Evolutionary conservation across 2,797 vertebrate species (phyloP).

Genomic region (Gila robusta): DNA sequence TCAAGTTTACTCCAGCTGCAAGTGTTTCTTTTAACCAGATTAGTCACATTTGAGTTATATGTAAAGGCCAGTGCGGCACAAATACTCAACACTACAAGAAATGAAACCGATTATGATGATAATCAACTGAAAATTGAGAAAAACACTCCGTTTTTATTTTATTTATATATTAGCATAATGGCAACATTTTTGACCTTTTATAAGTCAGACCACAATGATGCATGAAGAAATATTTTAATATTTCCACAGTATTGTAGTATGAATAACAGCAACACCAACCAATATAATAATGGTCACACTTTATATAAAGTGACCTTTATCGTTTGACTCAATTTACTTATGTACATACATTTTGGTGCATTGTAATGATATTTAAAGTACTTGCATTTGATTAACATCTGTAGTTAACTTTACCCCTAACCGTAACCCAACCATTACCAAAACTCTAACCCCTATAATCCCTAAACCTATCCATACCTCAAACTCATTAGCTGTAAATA

Average conservation of each 20-base stretch:
- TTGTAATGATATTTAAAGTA: not conserved
- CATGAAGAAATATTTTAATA: not conserved
- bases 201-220: not conserved
- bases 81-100: not conserved
- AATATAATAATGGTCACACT: not conserved
- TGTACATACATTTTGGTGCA: not conserved
- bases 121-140: not conserved
- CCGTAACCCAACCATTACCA: not conserved
- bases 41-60: not conserved
- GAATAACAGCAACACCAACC: not conserved
- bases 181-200: not conserved
- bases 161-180: too few relatives aligned
- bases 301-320: not conserved
- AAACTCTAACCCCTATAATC: not conserved
- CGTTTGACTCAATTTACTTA: not conserved
- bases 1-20: not conserved
- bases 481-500: not conserved
- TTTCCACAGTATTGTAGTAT: not conserved
- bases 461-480: not conserved
- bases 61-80: not conserved
- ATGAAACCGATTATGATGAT: not conserved
- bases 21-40: not conserved
- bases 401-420: not conserved
- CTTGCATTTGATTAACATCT: not conserved
- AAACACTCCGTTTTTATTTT: too few relatives aligned